Base-by-base conservation (phyloP, 2,888 invertebrate species). In the Linnaemya tessellans region DNA sequence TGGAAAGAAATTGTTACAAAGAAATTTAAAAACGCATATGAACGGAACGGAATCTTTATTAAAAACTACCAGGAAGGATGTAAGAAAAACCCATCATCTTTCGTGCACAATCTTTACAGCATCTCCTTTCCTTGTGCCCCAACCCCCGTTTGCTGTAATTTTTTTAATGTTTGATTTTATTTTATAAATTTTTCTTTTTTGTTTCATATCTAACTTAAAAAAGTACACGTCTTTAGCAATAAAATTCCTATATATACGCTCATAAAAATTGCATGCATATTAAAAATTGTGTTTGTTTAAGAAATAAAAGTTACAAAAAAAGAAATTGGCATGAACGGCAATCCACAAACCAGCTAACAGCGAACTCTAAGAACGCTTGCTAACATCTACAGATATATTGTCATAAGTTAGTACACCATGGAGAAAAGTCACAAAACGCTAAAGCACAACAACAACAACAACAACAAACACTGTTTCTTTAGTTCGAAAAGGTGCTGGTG, bases 261-360 rank as follows among this genome's bases (percentile, higher is more conserved):
- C 92, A 91, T 92, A 92, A 92, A 92, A 92, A 91, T 91, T 91
- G 91, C 90, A 90, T 88, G 92, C 90, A 92, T 92, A 92, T 92
- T 92, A 92, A 92, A 91, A 92, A 91, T 90, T 91, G 90, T 90
- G 90, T 91, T 91, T 92, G 89, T 89, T 91, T 90, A 89, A 88
- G 87, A 89, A 88, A 87, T 75, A 85, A 85, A 74, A 73, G 54
- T 80, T 73, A 73, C 25, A 20, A 35, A 58, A 38, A 25, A 75
- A 77, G 11, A 49, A 71, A 78, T 22, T 13, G 10, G 30, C 41
- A 68, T 18, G 58, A n/a, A 51, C 43, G 78, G 60, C 70, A 78
- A 68, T 18, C 68, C 71, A 67, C 41, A 74, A 65, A 67, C 49
- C 56, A 64, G 67, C 56, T 56, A 78, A 56, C 68, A 51, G 22